These are phyloP conservation scores for Acanthurus tractus DNA, from an alignment of 2,797 vertebrate species.

Conservation along the genomic window DNA sequence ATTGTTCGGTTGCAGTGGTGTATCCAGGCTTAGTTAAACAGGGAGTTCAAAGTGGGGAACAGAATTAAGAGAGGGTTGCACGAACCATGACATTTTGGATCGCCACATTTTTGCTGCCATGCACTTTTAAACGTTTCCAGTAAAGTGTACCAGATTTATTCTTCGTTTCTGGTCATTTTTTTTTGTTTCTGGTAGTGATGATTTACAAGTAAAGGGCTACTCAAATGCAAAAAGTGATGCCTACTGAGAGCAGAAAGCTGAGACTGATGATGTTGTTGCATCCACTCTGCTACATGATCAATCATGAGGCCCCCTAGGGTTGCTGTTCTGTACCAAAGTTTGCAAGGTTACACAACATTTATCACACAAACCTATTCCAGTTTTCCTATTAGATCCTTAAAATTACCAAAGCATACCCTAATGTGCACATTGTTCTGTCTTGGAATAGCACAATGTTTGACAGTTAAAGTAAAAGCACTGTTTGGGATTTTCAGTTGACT, in stretches of 20 bases:
- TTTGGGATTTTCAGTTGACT: not conserved
- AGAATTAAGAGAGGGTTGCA: conserved; percentile 5
- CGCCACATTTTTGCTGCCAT: not conserved
- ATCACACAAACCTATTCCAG: not conserved
- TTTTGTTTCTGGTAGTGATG: not conserved
- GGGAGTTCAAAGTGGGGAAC: conserved; percentile 1
- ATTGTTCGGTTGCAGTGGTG: not conserved
- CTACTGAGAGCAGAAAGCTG: not conserved
- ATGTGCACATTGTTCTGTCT: not conserved
- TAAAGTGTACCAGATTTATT: not conserved
- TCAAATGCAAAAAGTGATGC: not conserved
- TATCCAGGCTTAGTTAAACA: not conserved
- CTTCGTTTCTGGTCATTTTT: not conserved
- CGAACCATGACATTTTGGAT: conserved; percentile 1
- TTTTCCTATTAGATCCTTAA: not conserved
- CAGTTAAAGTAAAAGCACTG: not conserved
- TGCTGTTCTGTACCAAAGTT: not conserved
- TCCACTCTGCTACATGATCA: not conserved
- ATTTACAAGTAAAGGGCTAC: not conserved
- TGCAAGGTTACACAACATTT: not conserved
- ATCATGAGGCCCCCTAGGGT: not conserved
- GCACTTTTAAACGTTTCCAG: not conserved
- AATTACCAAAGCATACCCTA: not conserved
- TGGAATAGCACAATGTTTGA: not conserved
- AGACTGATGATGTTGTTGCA: not conserved